Percentiles rank a stretch among this genome's conserved stretches.
Conservation (phyloP, 2,113 vertebrate genomes). For the Cranoglanis bouderius region DNA sequence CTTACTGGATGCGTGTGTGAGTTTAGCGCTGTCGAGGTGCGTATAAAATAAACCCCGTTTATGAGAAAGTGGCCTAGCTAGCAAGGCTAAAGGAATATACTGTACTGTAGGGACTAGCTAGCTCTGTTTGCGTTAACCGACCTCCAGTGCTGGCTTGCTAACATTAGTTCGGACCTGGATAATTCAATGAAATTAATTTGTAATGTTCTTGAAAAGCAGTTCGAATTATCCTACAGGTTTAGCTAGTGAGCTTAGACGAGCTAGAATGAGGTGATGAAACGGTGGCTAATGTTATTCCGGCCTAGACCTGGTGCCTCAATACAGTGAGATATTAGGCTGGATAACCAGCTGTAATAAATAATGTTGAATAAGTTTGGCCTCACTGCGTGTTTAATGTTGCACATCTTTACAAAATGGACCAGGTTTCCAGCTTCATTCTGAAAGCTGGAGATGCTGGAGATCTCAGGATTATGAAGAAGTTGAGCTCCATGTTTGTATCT, state of each 20-base stretch:
- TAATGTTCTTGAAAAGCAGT: neutral
- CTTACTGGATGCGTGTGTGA: neutral
- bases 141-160: neutral
- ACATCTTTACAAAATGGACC: slow-evolving; percentile 26
- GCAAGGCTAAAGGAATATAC: neutral
- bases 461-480: slow-evolving; percentile 40
- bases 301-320: slow-evolving; percentile 6
- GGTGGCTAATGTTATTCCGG: neutral
- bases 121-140: neutral
- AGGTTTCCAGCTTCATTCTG: slow-evolving; percentile 26
- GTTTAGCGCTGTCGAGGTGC: neutral
- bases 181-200: neutral
- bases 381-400: neutral
- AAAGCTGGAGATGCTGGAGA: slow-evolving; percentile 35
- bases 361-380: neutral
- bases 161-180: neutral
- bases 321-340: too few species aligned
- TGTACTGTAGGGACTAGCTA: neutral
- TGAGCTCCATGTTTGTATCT: slow-evolving; percentile 17
- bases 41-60: neutral
- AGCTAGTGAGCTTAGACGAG: neutral
- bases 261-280: neutral
- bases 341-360: neutral
- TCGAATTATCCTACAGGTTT: neutral
- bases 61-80: slow-evolving; percentile 26